Evolutionary conservation across 2,113 vertebrate genomes (phyloP), one percentile per base, ranked within the genome.

Genomic region (Clarias batrachus): DNA sequence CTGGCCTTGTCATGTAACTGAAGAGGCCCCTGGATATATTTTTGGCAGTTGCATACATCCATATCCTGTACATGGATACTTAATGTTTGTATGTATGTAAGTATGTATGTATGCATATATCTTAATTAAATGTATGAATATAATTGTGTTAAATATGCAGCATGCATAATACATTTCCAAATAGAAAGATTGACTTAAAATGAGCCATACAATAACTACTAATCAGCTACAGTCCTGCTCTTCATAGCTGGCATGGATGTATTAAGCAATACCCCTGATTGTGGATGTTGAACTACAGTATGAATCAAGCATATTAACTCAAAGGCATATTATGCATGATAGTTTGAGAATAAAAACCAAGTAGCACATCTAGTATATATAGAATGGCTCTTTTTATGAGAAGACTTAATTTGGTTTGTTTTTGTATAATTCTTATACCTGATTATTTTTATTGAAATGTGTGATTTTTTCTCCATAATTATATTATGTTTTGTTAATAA

Each of bases 11-110:
- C 30, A 85, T 56, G 86, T 82, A 89, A 87, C 21, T 48, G 11
- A 71, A 89, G 71, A 87, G 2, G 12, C 54, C 19, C 21, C 56
- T n/a, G 10, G 5, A 12, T 13, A 7, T 89, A 89, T 87, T 87
- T 89, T 89, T 85, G 85, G 77, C 60, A 30, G 9, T 78, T 33
- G 60, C 16, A 60, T 57, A 57, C 12, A 65, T 73, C 21, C 65
- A 37, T 37, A 12, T 59, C 21, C 16, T 33, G 17, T 33, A 48
- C 48, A 48, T 8, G 7, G 7, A 48, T 48, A 48, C 48, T 19
- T 33, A 27, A 37, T 37, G 48, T 66, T 19, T 37, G 10, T 71
- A 13, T 14, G 0, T 33, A 19, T 71, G 12, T 9, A 9, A 8
- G 48, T 48, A 48, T 8, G 48, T 66, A 37, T 37, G 10, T 71